Percentiles rank a stretch among this genome's conserved stretches.
Evolutionary conservation across 2,797 vertebrate genomes (phyloP).

Genomic region (Myioborus melanocephalus): DNA sequence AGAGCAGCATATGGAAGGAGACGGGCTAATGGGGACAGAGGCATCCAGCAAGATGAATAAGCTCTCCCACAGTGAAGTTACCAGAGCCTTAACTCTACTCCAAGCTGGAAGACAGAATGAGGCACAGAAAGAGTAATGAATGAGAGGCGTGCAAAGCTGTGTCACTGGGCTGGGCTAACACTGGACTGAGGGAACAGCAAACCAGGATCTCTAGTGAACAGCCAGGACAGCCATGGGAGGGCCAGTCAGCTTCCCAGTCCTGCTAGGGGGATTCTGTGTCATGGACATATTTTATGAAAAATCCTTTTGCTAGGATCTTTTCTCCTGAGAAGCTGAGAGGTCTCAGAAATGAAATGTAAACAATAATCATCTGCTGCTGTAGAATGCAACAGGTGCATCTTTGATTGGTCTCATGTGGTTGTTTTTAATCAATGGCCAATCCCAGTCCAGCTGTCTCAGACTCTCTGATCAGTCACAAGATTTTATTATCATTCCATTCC

Average conservation of each 20-base stretch:
- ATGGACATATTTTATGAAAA: too few relatives aligned
- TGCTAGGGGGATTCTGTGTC: not conserved
- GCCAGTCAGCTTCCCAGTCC: not conserved
- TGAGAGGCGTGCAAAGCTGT: conserved; percentile 29
- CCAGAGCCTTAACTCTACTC: conserved; percentile 62
- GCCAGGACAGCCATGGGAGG: not conserved
- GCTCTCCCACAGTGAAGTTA: conserved; percentile 62
- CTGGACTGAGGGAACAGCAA: not conserved
- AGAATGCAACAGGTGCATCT: too few relatives aligned
- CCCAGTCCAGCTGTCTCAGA: too few relatives aligned
- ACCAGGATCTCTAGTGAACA: not conserved
- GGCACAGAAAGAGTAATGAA: conserved; percentile 66
- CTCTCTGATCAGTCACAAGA: too few relatives aligned
- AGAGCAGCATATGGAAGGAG: conserved; percentile 65
- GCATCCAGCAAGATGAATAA: conserved; percentile 64
- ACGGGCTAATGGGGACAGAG: conserved; percentile 59
- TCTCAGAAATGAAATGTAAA: too few relatives aligned
- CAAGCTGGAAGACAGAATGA: conserved; percentile 67
- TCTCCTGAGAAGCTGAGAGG: too few relatives aligned
- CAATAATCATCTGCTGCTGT: too few relatives aligned
- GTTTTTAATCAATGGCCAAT: too few relatives aligned
- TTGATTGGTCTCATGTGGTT: too few relatives aligned
- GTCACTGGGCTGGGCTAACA: not conserved
- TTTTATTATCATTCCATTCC: too few relatives aligned
- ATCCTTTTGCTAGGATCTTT: too few relatives aligned